Conservation (phyloP, 2,888 invertebrate genomes). For the Agriotes lineatus region DNA sequence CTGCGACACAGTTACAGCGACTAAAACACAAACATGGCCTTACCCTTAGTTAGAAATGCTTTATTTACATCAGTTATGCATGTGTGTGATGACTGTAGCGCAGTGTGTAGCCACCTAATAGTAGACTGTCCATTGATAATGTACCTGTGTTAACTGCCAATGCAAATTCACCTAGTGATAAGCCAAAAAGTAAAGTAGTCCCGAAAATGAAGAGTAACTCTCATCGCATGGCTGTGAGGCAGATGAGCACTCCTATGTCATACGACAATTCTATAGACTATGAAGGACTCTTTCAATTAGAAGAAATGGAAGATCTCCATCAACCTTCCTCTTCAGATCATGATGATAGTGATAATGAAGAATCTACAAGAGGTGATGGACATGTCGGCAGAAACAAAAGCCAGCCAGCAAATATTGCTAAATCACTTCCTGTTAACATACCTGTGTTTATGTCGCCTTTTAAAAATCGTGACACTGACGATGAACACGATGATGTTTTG, state of each 20-base stretch:
- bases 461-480: constrained; percentile 59
- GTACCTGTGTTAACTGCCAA: constrained; percentile 35
- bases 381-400: constrained; percentile 67
- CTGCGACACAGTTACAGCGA: too few relatives aligned
- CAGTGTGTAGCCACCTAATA: constrained; percentile 26
- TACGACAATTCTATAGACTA: constrained; percentile 66
- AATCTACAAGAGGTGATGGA: constrained; percentile 67
- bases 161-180: constrained; percentile 36
- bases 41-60: too few relatives aligned
- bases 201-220: constrained; percentile 41
- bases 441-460: constrained; percentile 69
- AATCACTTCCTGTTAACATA: constrained; percentile 84
- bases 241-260: constrained; percentile 42
- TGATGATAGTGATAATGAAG: constrained; percentile 73
- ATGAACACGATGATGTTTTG: constrained; percentile 65
- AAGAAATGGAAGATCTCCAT: constrained; percentile 73
- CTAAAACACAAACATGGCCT: too few relatives aligned
- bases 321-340: constrained; percentile 69
- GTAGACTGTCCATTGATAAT: constrained; percentile 32
- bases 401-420: constrained; percentile 71
- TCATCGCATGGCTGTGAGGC: constrained; percentile 36
- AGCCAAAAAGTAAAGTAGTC: constrained; percentile 36
- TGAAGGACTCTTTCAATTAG: constrained; percentile 83
- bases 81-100: too few relatives aligned
- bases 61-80: too few relatives aligned